Evolutionary conservation across 2,888 invertebrate genomes (phyloP).

Genomic region (Andrena minutula): DNA sequence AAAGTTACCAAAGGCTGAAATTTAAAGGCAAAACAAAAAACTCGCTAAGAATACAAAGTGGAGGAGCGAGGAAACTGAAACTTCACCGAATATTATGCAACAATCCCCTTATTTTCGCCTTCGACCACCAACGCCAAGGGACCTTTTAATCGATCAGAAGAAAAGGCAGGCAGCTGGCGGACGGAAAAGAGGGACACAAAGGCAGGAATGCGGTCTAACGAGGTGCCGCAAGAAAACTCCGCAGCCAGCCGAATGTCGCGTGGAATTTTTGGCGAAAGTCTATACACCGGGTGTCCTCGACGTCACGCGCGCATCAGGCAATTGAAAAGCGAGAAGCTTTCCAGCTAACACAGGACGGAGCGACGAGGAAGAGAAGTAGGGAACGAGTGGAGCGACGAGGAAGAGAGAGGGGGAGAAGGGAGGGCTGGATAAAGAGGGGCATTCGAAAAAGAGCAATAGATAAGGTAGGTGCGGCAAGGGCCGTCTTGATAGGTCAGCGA

Average conservation of each 20-base stretch:
- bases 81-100: not conserved
- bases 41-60: too few species aligned
- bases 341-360: not conserved
- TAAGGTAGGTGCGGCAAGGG: conserved; percentile 43
- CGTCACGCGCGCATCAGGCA: conserved; percentile 1
- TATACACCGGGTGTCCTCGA: conserved; percentile 69
- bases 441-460: conserved; percentile 52
- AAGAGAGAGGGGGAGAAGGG: not conserved
- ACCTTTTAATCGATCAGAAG: conserved; percentile 45
- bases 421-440: conserved; percentile 39
- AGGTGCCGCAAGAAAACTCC: conserved; percentile 67
- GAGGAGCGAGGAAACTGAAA: too few species aligned
- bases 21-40: too few species aligned
- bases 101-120: not conserved
- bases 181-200: conserved; percentile 67
- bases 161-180: conserved; percentile 52
- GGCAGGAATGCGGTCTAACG: conserved; percentile 72
- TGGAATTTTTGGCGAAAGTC: conserved; percentile 66
- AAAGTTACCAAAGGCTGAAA: too few species aligned
- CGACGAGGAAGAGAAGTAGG: not conserved
- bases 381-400: not conserved
- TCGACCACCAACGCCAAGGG: not conserved
- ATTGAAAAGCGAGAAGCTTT: conserved; percentile 18
- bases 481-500: conserved; percentile 59
- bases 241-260: conserved; percentile 44